Conservation (phyloP, 2,888 invertebrate genomes). For the Dicroscelio sp. region DNA sequence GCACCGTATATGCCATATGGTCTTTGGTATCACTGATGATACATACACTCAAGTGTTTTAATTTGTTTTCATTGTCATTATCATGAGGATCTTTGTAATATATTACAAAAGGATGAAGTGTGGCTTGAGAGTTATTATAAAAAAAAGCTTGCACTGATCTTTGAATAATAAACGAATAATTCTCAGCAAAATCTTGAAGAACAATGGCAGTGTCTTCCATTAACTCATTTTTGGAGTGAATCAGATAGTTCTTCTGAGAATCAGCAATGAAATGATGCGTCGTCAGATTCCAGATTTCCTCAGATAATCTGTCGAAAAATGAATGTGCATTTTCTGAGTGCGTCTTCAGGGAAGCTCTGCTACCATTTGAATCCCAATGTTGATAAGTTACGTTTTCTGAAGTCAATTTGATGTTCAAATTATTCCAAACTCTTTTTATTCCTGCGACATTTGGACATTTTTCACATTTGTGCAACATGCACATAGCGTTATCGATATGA, state of each 20-base stretch:
- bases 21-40: conserved; percentile 42
- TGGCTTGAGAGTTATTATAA: conserved; percentile 22
- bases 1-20: conserved; percentile 32
- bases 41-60: not conserved
- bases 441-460: conserved; percentile 27
- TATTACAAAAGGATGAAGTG: conserved; percentile 2
- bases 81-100: conserved; percentile 18
- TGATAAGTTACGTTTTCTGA: not conserved
- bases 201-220: not conserved
- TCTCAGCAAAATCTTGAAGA: conserved; percentile 30
- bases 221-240: conserved; percentile 18
- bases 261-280: conserved; percentile 35
- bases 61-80: not conserved
- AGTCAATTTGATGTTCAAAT: not conserved
- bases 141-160: conserved; percentile 44
- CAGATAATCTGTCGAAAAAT: conserved; percentile 18
- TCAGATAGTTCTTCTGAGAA: conserved; percentile 36
- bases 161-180: conserved; percentile 32
- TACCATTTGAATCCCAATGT: conserved; percentile 15
- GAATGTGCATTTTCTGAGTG: too few relatives aligned
- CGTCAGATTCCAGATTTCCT: conserved; percentile 16
- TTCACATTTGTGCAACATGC: conserved; percentile 39
- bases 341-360: too few relatives aligned
- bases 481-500: conserved; percentile 15
- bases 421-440: conserved; percentile 17